Evolutionary conservation across 2,797 vertebrate species (phyloP), one percentile per base, ranked within the genome.

Genomic region (Philypnodon macrostomus): DNA sequence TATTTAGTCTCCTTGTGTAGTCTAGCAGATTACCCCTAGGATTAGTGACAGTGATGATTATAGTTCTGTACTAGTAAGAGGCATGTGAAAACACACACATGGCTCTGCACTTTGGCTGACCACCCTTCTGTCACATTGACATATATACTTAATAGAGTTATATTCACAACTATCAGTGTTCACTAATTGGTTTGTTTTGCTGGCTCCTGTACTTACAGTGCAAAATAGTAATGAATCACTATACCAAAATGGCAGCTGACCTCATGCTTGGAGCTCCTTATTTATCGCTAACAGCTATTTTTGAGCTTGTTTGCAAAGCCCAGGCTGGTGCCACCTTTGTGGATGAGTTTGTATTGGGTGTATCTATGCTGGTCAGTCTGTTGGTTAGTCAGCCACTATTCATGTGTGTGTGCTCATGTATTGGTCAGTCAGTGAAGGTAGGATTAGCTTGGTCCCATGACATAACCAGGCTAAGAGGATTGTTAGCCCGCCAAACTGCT

Each of bases 381-480:
- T 63, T 35, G 23, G 58, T 67, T 47, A 47, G 58, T 70, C 58
- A 66, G 45, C 33, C 45, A 1, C 8, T 64, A 29, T 61, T 33
- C 48, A 4, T 50, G 15, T 35, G 13, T 57, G 40, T 27, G 42
- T 47, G 53, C 40, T 31, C 55, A 64, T 50, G 61, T 51, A 7
- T 8, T 36, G 74, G 77, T 79, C 71, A 73, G 68, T 79, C 77
- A 83, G 78, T 85, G 70, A 80, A 83, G 75, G 73, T 70, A 70
- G 86, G 83, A 85, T 88, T 86, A 84, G 70, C 75, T 69, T 29
- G 64, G 83, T 83, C 71, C 78, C 85, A 87, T 89, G 87, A 86
- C 85, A 89, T 87, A 87, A 88, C 78, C 70, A 45, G 77, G 57
- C 60, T 89, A 89, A 89, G 86, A 88, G 86, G 80, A 89, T 88